Evolutionary conservation across 2,888 invertebrate species (phyloP), one percentile per base, ranked within the genome.

Genomic region (Papilio demoleus): DNA sequence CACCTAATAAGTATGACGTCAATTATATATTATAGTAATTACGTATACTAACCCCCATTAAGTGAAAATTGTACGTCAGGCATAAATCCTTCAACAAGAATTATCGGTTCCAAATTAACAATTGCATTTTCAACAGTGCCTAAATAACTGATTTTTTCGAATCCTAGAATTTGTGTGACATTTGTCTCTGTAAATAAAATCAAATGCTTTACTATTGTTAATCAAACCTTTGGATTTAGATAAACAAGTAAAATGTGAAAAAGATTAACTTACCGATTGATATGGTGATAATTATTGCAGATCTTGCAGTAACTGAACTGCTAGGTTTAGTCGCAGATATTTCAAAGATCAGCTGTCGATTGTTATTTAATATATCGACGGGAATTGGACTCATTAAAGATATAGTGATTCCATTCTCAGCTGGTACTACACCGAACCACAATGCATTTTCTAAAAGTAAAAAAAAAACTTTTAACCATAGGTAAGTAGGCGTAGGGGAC

Each of bases 131-230:
- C 71, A 4, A 83, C 72, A 1, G 77, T 68, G 1, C 83, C 83
- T 2, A 77, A 27, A 70, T 82, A 83, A 47, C 66, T 76, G 34
- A 72, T 67, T 56, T 71, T 73, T 62, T 82, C 79, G 61, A 83
- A 83, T 12, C 74, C 77, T 36, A 82, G 77, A 11, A 76, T 61
- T 24, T 14, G 11, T 34, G 42, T 42, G 11, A 12, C 42, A 19
- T 42, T 42, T 0, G 5, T 9, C 11, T 67, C 67, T 67, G 50
- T n/a, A 60, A 67, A 67, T 6, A 9, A 17, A 50, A 31, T 17
- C 9, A 59, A 14, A 19, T n/a, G 2, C 34, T 34, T 34, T n/a
- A 19, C 36, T 19, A 6, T 12, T 8, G 22, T 3, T 59, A 17
- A 1, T 1, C 9, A 14, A 14, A 34, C 14, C 17, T 14, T 8